Base-by-base conservation (phyloP, 2,888 invertebrate genomes). In the Craniophora ligustri region DNA sequence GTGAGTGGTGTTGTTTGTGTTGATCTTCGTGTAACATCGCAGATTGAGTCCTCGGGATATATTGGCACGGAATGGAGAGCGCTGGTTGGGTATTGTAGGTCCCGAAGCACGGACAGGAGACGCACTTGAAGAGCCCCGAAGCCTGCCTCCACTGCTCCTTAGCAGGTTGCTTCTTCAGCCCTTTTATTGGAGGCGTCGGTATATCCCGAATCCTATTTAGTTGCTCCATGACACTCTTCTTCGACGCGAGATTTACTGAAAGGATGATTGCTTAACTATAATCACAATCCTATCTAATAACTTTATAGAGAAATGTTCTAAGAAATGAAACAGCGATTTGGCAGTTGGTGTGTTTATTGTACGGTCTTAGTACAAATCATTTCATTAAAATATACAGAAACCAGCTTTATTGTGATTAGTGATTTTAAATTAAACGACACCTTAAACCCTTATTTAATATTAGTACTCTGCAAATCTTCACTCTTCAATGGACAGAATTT, bases 241-340 rank as follows among this genome's bases (percentile, higher is more conserved):
- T 81, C 82, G 60, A 72, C 68, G 71, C 48, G 60, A 67, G 62
- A 72, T 76, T 84, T 53, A 84, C 89, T 89, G 89, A 89, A 90
- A 90, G 81, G 82, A 88, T 80, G 79, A 85, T 76, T 77, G 55
- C 19, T 49, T 66, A 61, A 77, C 75, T 84, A 72, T 85, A 79
- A 78, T 80, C 69, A 70, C 67, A 72, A 72, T 76, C 75, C 76
- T 75, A 72, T 53, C 61, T 44, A 30, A 32, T 32, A 53, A 18
- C 34, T 28, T 23, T 19, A 15, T 30, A 51, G 15, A 45, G 49
- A 35, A 23, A 44, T 39, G 10, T 8, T 19, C 31, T 19, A 5
- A 40, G 7, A 70, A 82, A 78, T 74, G 16, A 80, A 78, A 80
- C 60, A 34, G 47, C 16, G 38, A 5, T 35, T 47, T 26, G 4